These are phyloP conservation scores for roundworm (Caenorhabditis elegans) DNA, from an alignment of 1,140 invertebrate species.

Conservation along the genomic window WBcel235 BX284606.5:15463501-15464000, in stretches of 20 bases:
- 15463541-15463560: background rate
- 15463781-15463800: background rate
- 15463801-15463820: background rate
- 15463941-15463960: too few species aligned
- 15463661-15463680: background rate
- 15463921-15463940: too few species aligned
- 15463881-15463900: too few species aligned
- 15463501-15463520: background rate
- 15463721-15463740: background rate
- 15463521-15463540: background rate
- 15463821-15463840: too few species aligned
- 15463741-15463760: background rate
- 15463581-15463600: background rate
- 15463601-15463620: too few species aligned
- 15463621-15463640: too few species aligned
- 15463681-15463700: background rate
- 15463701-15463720: background rate
- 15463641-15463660: background rate
- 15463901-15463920: too few species aligned
- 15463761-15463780: background rate
- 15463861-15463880: too few species aligned
- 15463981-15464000: too few species aligned
- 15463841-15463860: too few species aligned
- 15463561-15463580: background rate
- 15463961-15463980: too few species aligned